A percentile compares a stretch with the other conserved stretches of the same genome.
These are phyloP conservation scores for Griposia aprilina DNA, from an alignment of 2,888 invertebrate genomes.

Conservation along the genomic window DNA sequence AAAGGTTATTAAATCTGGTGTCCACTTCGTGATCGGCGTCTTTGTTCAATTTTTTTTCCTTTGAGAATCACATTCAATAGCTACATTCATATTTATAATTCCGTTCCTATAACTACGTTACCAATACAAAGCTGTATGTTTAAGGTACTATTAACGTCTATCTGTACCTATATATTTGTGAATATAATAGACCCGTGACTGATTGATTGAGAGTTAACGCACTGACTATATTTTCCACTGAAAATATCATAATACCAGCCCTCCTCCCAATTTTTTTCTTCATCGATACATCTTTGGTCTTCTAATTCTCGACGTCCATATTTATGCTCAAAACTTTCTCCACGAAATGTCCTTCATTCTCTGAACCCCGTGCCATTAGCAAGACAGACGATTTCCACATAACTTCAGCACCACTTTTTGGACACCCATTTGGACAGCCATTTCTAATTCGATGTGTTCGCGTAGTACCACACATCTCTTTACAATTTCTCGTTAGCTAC, in stretches of 20 bases:
- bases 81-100: slow-evolving; percentile 10
- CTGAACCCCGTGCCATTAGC: neutral
- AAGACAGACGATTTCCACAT: neutral
- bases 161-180: neutral
- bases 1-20: slow-evolving; percentile 24
- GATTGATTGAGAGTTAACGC: neutral
- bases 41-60: slow-evolving; percentile 33
- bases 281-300: neutral
- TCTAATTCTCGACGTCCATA: neutral
- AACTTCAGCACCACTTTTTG: neutral
- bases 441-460: neutral
- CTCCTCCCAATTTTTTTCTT: neutral
- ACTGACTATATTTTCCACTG: neutral
- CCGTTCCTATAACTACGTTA: slow-evolving; percentile 6
- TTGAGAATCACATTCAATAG: neutral
- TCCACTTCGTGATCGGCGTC: slow-evolving; percentile 26
- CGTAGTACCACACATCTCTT: neutral
- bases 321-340: neutral
- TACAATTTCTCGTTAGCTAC: neutral
- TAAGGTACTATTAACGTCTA: neutral
- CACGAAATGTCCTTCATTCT: too few relatives aligned
- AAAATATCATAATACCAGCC: neutral
- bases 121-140: neutral
- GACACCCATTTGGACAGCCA: neutral
- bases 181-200: too few relatives aligned